Base-by-base conservation (phyloP, 2,113 vertebrate species). In the Steatornis caripensis region DNA sequence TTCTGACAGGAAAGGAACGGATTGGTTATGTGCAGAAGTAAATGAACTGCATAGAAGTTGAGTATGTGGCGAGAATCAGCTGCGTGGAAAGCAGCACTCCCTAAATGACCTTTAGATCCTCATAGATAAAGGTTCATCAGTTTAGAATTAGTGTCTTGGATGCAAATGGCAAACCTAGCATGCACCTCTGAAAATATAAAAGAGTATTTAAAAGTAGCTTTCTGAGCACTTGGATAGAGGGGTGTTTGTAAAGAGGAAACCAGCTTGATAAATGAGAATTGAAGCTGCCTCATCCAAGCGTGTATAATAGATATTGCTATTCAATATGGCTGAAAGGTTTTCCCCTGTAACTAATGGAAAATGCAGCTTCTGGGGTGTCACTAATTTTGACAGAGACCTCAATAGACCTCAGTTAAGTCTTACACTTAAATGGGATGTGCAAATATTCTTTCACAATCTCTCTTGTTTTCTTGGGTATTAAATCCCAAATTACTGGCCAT, bases 301-400 rank as follows among this genome's bases (percentile, higher is more conserved):
- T 96, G 70, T 91, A 93, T 94, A 97, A 97, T 95, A 91, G 89
- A 84, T 95, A 89, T 95, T 96, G 84, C 92, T 79, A 36, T 97
- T 96, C 95, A 95, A 54, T 92, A 69, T 37, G 16, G 90, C 81
- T 97, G 94, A 97, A 93, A 95, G 95, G 90, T 64, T 97, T 96
- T 95, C 82, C 82, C 91, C 81, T 80, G 77, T 19, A 71, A 69
- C 89, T 97, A 92, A 97, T 95, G 88, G 95, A 94, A 96, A 95
- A 93, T n/a, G 72, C 83, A 91, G 70, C 77, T 95, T 95, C 84
- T 76, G 75, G 57, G 66, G 37, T 95, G 95, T 97, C 91, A 94
- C 92, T 93, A 89, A 96, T 96, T 95, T 95, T 97, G 87, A 95
- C 77, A 82, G 90, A 93, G 92, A 85, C 62, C 87, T 95, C 86